Conservation (phyloP, 2,888 invertebrate genomes). For the Crepidodera aurea region DNA sequence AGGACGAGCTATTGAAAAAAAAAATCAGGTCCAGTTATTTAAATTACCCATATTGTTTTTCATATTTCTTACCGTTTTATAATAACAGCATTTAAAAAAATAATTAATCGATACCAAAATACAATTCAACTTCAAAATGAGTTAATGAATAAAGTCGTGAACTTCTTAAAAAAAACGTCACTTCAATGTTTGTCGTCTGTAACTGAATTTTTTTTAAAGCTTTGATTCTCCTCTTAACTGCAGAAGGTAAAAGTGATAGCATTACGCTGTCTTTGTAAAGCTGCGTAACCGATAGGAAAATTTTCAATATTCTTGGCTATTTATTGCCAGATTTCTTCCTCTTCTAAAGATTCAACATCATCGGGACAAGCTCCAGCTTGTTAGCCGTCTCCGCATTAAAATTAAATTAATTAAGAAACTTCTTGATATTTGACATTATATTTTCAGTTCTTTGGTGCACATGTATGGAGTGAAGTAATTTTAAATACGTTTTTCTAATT, state of each 20-base stretch:
- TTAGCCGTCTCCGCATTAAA: constrained; percentile 22
- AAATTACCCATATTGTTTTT: too few species aligned
- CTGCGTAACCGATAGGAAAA: constrained; percentile 68
- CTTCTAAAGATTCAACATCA: constrained; percentile 73
- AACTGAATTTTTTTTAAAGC: constrained; percentile 86
- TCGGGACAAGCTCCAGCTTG: constrained; percentile 74
- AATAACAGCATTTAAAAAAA: too few species aligned
- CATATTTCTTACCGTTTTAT: too few species aligned
- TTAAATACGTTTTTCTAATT: not conserved
- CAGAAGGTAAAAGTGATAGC: constrained; percentile 72
- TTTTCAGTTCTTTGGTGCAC: constrained; percentile 38
- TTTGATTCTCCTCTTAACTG: constrained; percentile 82
- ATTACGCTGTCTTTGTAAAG: constrained; percentile 68
- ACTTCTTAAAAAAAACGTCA: constrained; percentile 95
- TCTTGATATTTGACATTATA: constrained; percentile 39
- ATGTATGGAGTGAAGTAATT: constrained; percentile 30
- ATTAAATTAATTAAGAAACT: constrained; percentile 11
- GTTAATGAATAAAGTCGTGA: too few species aligned
- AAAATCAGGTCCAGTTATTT: too few species aligned
- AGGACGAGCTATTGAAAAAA: too few species aligned
- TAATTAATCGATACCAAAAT: too few species aligned
- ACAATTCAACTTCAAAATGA: too few species aligned
- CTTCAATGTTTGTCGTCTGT: constrained; percentile 85
- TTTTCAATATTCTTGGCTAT: constrained; percentile 53
- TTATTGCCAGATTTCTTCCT: constrained; percentile 61